Base-by-base conservation (phyloP, 2,113 vertebrate species). In the Tyrannus savana region DNA sequence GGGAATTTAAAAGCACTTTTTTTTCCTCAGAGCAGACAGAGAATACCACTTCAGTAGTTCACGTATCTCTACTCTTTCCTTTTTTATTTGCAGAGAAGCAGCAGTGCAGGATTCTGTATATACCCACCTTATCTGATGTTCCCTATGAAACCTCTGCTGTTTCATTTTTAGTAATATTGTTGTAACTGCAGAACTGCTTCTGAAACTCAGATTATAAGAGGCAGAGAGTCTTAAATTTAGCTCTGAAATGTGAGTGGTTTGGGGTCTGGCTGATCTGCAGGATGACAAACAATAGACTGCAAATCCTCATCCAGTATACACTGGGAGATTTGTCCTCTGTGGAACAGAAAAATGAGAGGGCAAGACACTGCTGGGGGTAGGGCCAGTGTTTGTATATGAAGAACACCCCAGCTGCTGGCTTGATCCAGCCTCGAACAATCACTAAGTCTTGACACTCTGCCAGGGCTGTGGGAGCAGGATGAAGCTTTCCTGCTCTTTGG, bases 391-490 rank as follows among this genome's bases (percentile, higher is more conserved):
- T 44, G 10, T 39, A 13, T n/a, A 7, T 71, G 59, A 78, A 68
- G 41, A 71, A 49, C 17, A 67, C 3, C 12, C 7, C 12, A 19
- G 37, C 4, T 2, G 0, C 37, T 87, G 47, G 9, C 30, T 69
- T 64, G 25, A 62, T 84, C 8, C 37, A 44, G 19, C 18, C 64
- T 75, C 44, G 39, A 47, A 59, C 31, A 18, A 37, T 55, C 15
- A 30, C 23, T 41, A 64, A 10, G n/a, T 33, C 28, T 63, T 64
- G 69, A 58, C 22, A 58, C 18, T 53, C 13, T 82, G 49, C 22
- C 1, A 1, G 16, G 41, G 12, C 41, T 84, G n/a, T 64, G 44
- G 24, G 41, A 55, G 15, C 1, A 1, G 16, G 5, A 4, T 67
- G 19, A 80, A 41, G 22, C 41, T 89, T 60, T 75, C 37, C 8